Evolutionary conservation across 2,888 invertebrate species (phyloP).

Genomic region (Pristionchus exspectatus): DNA sequence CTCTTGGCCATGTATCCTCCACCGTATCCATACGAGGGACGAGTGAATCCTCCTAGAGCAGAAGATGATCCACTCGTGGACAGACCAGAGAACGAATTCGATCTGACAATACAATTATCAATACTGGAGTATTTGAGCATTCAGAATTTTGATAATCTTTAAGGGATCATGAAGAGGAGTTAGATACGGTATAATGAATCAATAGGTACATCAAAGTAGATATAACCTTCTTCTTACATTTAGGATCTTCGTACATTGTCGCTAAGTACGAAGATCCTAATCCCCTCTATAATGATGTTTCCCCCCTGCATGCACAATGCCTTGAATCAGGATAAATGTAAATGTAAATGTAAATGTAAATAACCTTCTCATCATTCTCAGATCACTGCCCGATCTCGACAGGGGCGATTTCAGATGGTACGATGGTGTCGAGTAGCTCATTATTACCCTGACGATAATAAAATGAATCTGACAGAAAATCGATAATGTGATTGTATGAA

Average conservation of each 20-base stretch:
- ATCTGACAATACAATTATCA: conserved; percentile 59
- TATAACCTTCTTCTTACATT: no score
- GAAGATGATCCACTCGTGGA: conserved; percentile 61
- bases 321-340: no score
- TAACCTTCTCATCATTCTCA: conserved; percentile 67
- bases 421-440: conserved; percentile 63
- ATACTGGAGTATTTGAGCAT: not conserved
- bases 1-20: conserved; percentile 77
- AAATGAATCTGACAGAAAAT: no score
- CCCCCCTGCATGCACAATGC: no score
- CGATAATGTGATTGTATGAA: no score
- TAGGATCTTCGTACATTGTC: no score
- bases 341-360: no score
- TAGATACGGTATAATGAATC: not conserved
- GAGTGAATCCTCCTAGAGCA: conserved; percentile 63
- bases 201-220: not conserved
- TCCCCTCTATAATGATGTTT: no score
- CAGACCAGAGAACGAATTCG: conserved; percentile 71
- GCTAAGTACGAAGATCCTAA: no score
- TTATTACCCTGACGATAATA: not conserved
- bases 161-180: not conserved
- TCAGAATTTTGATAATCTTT: not conserved
- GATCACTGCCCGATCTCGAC: conserved; percentile 69
- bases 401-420: conserved; percentile 77
- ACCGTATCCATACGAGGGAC: conserved; percentile 74